Conservation (phyloP, 2,888 invertebrate genomes). For the Sycophila texana region DNA sequence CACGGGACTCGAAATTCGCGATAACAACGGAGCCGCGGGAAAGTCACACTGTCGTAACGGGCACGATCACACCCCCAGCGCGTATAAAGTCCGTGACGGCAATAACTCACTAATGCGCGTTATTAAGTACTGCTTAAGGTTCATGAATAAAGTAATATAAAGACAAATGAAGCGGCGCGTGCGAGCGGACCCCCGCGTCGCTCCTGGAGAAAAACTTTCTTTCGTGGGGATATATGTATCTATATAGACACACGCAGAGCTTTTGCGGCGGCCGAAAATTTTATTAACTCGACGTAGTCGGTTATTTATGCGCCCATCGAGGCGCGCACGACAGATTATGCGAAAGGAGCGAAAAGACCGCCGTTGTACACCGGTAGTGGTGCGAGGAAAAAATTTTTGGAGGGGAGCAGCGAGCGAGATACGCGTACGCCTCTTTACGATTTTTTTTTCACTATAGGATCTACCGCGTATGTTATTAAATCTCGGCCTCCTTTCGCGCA, state of each 20-base stretch:
- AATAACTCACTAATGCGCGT: conserved; percentile 57
- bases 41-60: not conserved
- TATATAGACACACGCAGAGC: conserved; percentile 60
- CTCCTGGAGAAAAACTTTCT: too few relatives aligned
- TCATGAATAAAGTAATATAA: conserved; percentile 66
- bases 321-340: conserved; percentile 66
- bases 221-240: too few relatives aligned
- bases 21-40: conserved; percentile 1
- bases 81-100: conserved; percentile 62
- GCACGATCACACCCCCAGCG: not conserved
- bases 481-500: conserved; percentile 55
- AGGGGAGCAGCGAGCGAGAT: not conserved
- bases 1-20: conserved; percentile 13
- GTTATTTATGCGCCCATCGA: conserved; percentile 65
- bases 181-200: conserved; percentile 53
- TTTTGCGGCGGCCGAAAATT: conserved; percentile 61
- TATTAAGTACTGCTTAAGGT: conserved; percentile 57
- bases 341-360: conserved; percentile 58
- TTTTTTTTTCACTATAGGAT: not conserved
- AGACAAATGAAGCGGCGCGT: conserved; percentile 72
- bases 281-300: conserved; percentile 64
- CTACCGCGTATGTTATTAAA: conserved; percentile 51
- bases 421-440: not conserved
- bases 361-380: not conserved
- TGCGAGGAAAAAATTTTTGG: conserved; percentile 26